A percentile compares a stretch with the other conserved stretches of the same genome.
Conservation (phyloP, 2,113 vertebrate species). For the Chionomys nivalis region DNA sequence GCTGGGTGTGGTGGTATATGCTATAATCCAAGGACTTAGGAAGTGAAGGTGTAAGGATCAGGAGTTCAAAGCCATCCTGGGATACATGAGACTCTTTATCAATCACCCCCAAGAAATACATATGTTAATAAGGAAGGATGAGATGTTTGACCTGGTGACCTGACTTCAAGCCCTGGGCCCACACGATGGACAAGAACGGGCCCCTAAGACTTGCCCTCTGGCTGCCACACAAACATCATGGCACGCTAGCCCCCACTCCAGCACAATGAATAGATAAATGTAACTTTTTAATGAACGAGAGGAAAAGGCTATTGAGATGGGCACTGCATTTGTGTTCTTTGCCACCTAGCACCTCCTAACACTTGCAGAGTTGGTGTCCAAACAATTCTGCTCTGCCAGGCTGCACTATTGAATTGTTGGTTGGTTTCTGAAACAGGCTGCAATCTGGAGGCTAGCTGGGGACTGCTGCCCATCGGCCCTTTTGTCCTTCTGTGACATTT, state of each 20-base stretch:
- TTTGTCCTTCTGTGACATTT: constrained; percentile 1
- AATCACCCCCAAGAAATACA: background rate
- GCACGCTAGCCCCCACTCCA: background rate
- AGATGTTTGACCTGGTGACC: background rate
- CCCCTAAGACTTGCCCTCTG: background rate
- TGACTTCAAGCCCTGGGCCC: background rate
- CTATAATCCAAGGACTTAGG: background rate
- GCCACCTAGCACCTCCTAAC: background rate
- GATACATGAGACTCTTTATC: background rate
- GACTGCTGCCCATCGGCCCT: background rate
- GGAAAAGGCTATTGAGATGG: background rate
- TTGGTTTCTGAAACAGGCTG: constrained; percentile 10
- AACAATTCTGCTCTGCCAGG: background rate
- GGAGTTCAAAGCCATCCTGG: background rate
- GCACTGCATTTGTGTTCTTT: background rate
- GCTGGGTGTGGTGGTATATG: background rate
- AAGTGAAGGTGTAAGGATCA: background rate
- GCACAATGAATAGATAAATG: background rate
- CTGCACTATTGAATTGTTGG: background rate
- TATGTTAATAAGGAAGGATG: background rate
- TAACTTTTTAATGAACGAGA: background rate
- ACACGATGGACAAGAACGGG: background rate
- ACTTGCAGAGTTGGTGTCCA: fast-evolving
- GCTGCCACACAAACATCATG: background rate
- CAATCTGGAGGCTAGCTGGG: background rate